Conservation (phyloP, 30 jellyfish, hydroid and myxozoan species). For the Cassiopea andromeda region DNA sequence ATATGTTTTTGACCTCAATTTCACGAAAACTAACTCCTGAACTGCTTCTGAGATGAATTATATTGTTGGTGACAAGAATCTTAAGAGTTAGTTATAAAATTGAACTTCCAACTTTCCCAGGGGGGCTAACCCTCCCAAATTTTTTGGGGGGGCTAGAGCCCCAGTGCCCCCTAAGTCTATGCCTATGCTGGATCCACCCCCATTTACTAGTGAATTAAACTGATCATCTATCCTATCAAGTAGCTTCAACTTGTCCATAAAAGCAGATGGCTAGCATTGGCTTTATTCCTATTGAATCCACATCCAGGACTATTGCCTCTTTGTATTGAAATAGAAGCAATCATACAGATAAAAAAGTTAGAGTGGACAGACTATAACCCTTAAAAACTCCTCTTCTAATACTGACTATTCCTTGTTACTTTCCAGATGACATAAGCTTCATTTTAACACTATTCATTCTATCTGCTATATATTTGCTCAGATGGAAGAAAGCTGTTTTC, state of each 20-base stretch:
- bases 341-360: not conserved
- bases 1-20: too few relatives aligned
- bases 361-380: constrained; percentile 5
- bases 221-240: not conserved
- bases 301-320: not conserved
- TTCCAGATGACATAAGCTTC: not conserved
- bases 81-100: too few relatives aligned
- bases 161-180: too few relatives aligned
- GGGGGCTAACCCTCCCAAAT: too few relatives aligned
- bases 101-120: too few relatives aligned
- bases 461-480: not conserved
- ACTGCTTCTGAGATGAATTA: too few relatives aligned
- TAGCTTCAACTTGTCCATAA: not conserved
- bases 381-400: constrained; percentile 10
- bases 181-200: too few relatives aligned
- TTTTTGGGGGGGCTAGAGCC: too few relatives aligned
- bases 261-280: not conserved
- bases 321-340: not conserved
- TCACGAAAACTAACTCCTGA: too few relatives aligned
- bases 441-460: not conserved
- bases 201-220: not conserved
- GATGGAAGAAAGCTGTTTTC: not conserved
- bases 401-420: not conserved
- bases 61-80: too few relatives aligned
- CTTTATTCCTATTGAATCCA: not conserved